These are phyloP conservation scores for Tenthredo livida DNA, from an alignment of 2,888 invertebrate genomes.

Conservation along the genomic window DNA sequence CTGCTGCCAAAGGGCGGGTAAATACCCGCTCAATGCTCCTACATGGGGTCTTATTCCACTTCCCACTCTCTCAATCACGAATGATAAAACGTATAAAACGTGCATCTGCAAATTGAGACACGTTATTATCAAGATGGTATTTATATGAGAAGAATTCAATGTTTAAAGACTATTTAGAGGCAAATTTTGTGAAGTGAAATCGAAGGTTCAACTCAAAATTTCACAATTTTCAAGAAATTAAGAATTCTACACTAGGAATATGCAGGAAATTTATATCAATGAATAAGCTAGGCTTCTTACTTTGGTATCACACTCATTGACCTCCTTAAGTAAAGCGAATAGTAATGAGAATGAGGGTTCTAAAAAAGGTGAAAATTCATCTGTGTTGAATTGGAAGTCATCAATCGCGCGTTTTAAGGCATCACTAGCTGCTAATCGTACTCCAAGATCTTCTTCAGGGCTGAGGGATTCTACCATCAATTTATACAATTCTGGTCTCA, in stretches of 20 bases:
- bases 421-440: conserved; percentile 91
- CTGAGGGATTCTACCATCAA: conserved; percentile 87
- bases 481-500: conserved; percentile 91
- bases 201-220: neutral
- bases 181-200: neutral
- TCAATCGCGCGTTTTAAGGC: conserved; percentile 92
- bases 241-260: neutral
- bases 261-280: neutral
- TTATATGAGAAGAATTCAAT: neutral
- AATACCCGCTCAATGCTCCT: conserved; percentile 87
- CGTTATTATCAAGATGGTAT: neutral
- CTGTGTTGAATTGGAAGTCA: conserved; percentile 94
- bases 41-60: conserved; percentile 86
- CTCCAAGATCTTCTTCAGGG: conserved; percentile 91
- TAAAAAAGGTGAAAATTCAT: conserved; percentile 91
- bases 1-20: conserved; percentile 94
- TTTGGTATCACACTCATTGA: conserved; percentile 95
- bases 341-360: conserved; percentile 89
- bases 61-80: conserved; percentile 93
- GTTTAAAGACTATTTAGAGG: neutral
- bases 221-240: neutral
- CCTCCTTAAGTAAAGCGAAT: conserved; percentile 91
- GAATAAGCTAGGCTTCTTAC: conserved; percentile 74
- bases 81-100: conserved; percentile 93
- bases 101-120: conserved; percentile 84